These are phyloP conservation scores for Chaetoderma sp. DNA, from an alignment of 2,888 invertebrate species.

Conservation along the genomic window DNA sequence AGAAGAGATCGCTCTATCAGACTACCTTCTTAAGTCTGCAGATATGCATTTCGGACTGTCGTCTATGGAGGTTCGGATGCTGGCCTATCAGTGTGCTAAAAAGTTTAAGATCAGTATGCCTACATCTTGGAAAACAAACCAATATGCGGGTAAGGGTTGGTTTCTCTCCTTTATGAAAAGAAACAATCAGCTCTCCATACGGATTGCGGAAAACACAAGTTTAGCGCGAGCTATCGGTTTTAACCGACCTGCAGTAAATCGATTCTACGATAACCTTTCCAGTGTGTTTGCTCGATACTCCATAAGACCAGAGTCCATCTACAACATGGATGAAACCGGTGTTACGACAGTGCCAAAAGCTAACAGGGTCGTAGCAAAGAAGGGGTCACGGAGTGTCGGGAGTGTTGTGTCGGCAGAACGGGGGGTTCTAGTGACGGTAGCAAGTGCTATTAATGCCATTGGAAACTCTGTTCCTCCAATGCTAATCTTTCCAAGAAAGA, in stretches of 20 bases:
- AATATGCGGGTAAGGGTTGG: too few relatives aligned
- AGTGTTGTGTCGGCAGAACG: conserved; percentile 10
- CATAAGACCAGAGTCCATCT: not conserved
- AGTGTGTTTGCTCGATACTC: conserved; percentile 1
- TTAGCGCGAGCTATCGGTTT: conserved; percentile 13
- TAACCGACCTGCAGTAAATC: conserved; percentile 2
- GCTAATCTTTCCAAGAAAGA: conserved; percentile 30
- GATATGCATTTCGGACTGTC: too few relatives aligned
- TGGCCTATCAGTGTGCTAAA: too few relatives aligned
- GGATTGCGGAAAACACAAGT: conserved; percentile 13
- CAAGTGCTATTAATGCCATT: conserved; percentile 19
- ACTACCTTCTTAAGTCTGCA: too few relatives aligned
- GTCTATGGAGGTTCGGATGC: too few relatives aligned
- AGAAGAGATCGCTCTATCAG: too few relatives aligned
- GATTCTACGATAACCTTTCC: conserved; percentile 15
- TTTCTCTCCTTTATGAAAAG: too few relatives aligned
- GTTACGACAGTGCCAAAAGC: not conserved
- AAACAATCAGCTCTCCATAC: conserved; percentile 3
- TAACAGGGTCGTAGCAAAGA: conserved; percentile 4
- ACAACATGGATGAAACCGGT: conserved; percentile 9
- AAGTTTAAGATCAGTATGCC: too few relatives aligned
- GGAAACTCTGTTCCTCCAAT: conserved; percentile 26
- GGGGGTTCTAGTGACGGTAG: conserved; percentile 15
- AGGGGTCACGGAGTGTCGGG: not conserved
- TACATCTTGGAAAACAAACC: too few relatives aligned